phyloP scores from a whole-genome alignment of 2,888 invertebrate species.

The Microctonus brassicae region DNA sequence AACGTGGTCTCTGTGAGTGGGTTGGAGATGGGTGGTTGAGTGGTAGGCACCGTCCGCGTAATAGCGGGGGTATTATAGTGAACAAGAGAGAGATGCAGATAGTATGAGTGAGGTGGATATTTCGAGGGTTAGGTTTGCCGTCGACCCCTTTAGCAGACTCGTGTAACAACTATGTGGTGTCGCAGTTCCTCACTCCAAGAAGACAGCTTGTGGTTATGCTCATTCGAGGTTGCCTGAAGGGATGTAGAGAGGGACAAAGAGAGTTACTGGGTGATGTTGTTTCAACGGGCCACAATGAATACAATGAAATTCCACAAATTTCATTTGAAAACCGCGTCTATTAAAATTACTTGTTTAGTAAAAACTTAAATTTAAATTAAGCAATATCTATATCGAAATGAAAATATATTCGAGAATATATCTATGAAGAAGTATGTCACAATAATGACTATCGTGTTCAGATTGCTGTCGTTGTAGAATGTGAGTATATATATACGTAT shows the following conservation, averaged over 20 bases:
- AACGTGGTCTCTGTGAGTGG: conserved; percentile 57
- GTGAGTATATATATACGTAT: not conserved
- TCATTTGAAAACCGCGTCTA: conserved; percentile 24
- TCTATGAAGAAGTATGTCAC: not conserved
- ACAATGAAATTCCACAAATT: conserved; percentile 21
- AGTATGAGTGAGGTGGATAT: conserved; percentile 41
- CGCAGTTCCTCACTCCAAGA: conserved; percentile 61
- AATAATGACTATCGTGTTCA: conserved; percentile 13
- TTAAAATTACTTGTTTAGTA: conserved; percentile 6
- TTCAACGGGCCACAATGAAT: conserved; percentile 20
- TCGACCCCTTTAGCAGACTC: conserved; percentile 45
- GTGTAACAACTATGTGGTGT: conserved; percentile 60
- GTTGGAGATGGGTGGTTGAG: conserved; percentile 34
- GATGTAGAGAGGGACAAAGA: not conserved
- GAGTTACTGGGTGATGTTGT: conserved; percentile 15
- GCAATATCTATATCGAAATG: not conserved
- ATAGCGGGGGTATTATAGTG: conserved; percentile 11
- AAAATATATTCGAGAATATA: not conserved
- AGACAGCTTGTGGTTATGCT: conserved; percentile 63
- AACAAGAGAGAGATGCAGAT: conserved; percentile 4
- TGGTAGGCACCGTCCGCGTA: conserved; percentile 42
- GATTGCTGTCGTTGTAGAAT: not conserved
- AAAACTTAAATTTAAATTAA: not conserved
- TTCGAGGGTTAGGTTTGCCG: conserved; percentile 47
- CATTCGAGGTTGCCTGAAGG: conserved; percentile 48